phyloP scores from a whole-genome alignment of 2,888 invertebrate genomes.

The Cantharis lateralis region DNA sequence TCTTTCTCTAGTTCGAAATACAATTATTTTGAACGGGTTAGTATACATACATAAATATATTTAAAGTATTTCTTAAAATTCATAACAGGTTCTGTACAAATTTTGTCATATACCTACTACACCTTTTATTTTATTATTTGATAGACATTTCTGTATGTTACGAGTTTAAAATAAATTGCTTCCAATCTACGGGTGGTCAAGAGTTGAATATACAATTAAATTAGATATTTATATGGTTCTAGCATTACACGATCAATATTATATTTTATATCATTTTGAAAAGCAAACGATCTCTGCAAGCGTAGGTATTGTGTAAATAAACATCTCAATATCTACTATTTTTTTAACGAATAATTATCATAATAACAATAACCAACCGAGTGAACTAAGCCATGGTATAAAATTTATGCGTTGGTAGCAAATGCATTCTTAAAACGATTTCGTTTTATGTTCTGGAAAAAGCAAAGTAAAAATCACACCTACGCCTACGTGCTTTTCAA shows the following conservation, averaged over 20 bases:
- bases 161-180: background rate
- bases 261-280: background rate
- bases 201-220: background rate
- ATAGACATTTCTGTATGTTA: background rate
- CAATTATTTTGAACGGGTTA: background rate
- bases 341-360: slow-evolving; percentile 5
- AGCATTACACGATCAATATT: background rate
- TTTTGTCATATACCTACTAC: background rate
- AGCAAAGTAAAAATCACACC: background rate
- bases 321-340: background rate
- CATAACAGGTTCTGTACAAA: background rate
- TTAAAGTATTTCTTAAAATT: background rate
- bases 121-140: background rate
- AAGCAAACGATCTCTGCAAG: background rate
- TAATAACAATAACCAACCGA: background rate
- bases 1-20: background rate
- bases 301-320: background rate
- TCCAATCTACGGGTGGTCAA: background rate
- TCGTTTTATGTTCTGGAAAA: slow-evolving; percentile 3
- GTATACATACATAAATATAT: too few species aligned
- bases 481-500: background rate
- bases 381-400: background rate
- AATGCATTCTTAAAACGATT: slow-evolving; percentile 6
- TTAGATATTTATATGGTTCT: background rate
- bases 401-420: slow-evolving; percentile 2